Evolutionary conservation across 1,140 invertebrate species (phyloP), one percentile per base, ranked within the genome.

Genomic region (Parapsyche elsis): DNA sequence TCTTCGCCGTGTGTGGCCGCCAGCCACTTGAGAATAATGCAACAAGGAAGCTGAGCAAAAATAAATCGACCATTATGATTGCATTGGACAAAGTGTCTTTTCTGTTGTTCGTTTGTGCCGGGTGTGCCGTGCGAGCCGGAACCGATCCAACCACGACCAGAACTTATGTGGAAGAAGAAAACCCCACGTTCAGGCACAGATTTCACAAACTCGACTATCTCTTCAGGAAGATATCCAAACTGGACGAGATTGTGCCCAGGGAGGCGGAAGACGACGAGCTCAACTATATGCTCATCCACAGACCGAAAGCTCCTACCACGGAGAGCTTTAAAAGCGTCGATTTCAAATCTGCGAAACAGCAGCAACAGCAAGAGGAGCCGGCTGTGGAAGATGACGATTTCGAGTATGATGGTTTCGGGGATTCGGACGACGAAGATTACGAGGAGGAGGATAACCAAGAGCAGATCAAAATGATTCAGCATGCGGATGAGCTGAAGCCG

Each of bases 181-280:
- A 45, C 53, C 46, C 46, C 46, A 38, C 80, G 30, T 23, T 83
- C 0, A 79, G 82, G 30, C 82, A 81, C 61, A 70, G 82, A 12
- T 81, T 57, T 61, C 80, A 73, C 21, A 81, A 76, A 23, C 21
- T 83, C 5, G 80, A 80, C 44, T 23, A 81, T 10, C 24, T 83
- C 46, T 78, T 80, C 23, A 81, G 57, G 45, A 81, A 81, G 70
- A 78, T 81, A 46, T 78, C 78, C 19, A 80, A 76, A 30, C 12
- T 70, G 21, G 67, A 79, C 23, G 79, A 64, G n/a, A 79, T 70
- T 9, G 9, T 12, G 9, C 57, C 53, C 7, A 57, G 38, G 44
- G 76, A 79, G 16, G 1, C 7, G 19, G 53, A 46, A n/a, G 59
- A 74, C 21, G 49, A 38, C 1, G 26, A 76, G 12, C 23, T 76